Conservation (phyloP, 2,113 vertebrate genomes). For the Istiophorus platypterus region DNA sequence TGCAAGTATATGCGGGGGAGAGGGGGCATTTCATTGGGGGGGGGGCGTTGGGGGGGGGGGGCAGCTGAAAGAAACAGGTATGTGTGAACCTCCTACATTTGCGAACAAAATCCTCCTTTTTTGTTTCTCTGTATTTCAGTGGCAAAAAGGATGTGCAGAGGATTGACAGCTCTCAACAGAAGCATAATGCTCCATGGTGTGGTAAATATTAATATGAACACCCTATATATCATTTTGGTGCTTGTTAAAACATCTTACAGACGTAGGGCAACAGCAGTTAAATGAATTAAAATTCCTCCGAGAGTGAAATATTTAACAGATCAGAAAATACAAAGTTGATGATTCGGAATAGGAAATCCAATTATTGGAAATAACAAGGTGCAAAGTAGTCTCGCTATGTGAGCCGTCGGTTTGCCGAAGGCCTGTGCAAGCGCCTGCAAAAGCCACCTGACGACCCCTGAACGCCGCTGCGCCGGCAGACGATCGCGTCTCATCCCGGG, state of each 20-base stretch:
- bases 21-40: conserved; percentile 23
- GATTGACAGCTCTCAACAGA: background rate
- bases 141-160: background rate
- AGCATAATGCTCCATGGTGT: background rate
- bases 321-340: background rate
- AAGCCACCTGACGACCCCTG: conserved; percentile 15
- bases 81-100: conserved; percentile 68
- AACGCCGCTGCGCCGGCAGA: conserved; percentile 18
- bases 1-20: conserved; percentile 27
- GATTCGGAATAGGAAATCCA: background rate
- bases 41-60: background rate
- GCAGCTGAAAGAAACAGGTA: conserved; percentile 60
- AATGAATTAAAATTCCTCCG: background rate
- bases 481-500: background rate
- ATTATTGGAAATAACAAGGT: background rate
- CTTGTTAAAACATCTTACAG: background rate
- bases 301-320: background rate
- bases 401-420: background rate
- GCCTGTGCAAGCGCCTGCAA: background rate
- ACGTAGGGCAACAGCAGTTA: background rate
- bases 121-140: conserved; percentile 6
- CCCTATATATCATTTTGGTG: background rate
- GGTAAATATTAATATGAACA: conserved; percentile 9
- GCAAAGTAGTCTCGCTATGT: background rate
- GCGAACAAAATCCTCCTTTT: conserved; percentile 32